Evolutionary conservation across 1,140 invertebrate species (phyloP).

Genomic region (Listronotus oregonensis): DNA sequence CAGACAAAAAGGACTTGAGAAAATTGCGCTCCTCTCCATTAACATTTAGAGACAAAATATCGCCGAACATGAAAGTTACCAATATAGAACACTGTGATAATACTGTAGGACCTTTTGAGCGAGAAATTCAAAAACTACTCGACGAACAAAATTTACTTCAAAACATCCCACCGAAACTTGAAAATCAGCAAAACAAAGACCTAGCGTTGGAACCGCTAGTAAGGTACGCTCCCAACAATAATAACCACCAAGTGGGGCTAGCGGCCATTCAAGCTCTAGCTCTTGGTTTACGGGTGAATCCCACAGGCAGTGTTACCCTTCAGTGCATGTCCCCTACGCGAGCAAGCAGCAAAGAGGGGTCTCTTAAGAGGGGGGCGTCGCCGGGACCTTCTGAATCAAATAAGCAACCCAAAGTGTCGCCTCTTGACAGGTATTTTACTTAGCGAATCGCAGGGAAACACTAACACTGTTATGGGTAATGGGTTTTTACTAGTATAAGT

Average conservation of each 20-base stretch:
- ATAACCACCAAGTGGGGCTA: conserved; percentile 66
- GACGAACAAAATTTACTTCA: conserved; percentile 71
- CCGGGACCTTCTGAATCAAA: conserved; percentile 50
- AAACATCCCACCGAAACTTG: conserved; percentile 62
- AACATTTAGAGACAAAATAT: conserved; percentile 54
- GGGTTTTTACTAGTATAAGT: conserved; percentile 22
- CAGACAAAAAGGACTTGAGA: conserved; percentile 64
- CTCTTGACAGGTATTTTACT: conserved; percentile 54
- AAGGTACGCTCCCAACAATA: conserved; percentile 58
- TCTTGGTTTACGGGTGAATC: conserved; percentile 53
- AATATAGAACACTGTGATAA: conserved; percentile 57
- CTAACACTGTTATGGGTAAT: conserved; percentile 26
- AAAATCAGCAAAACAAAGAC: conserved; percentile 61
- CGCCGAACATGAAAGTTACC: conserved; percentile 58
- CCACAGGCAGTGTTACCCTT: conserved; percentile 52
- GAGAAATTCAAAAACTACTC: conserved; percentile 73
- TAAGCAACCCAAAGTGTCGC: conserved; percentile 54
- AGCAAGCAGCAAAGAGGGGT: conserved; percentile 56
- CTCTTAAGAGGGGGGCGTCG: conserved; percentile 52
- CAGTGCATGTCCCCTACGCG: conserved; percentile 52
- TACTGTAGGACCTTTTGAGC: conserved; percentile 66
- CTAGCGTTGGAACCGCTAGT: conserved; percentile 54
- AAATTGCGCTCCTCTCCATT: conserved; percentile 57
- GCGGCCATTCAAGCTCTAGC: conserved; percentile 67
- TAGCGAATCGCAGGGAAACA: conserved; percentile 24